Percentiles rank a stretch among this genome's conserved stretches.
Conservation (phyloP, 2,888 invertebrate genomes). For the Bombyx huttoni region DNA sequence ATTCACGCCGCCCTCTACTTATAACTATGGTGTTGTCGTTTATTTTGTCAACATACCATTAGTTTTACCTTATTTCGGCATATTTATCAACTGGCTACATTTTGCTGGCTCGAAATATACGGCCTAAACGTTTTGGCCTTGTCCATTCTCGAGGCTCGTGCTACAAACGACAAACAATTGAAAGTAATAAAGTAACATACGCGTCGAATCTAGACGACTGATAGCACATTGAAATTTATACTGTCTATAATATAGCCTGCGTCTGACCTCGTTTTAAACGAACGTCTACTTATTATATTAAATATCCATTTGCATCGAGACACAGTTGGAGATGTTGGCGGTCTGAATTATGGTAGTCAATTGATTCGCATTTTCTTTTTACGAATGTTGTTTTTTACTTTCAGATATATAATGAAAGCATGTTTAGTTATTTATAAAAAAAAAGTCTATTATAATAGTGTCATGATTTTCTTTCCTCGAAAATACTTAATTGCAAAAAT, state of each 20-base stretch:
- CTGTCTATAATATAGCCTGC: constrained; percentile 2
- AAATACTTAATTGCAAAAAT: too few relatives aligned
- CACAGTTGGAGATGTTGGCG: not conserved
- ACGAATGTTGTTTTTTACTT: not conserved
- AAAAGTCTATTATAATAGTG: too few relatives aligned
- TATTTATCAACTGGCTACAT: constrained; percentile 6
- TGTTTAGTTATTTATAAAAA: too few relatives aligned
- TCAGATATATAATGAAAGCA: too few relatives aligned
- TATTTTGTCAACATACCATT: not conserved
- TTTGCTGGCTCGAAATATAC: constrained; percentile 26
- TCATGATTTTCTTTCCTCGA: too few relatives aligned
- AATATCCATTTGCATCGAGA: not conserved
- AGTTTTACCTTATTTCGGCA: constrained; percentile 2
- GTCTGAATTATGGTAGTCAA: constrained; percentile 1
- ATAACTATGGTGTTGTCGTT: constrained; percentile 8
- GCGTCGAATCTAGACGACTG: constrained; percentile 25
- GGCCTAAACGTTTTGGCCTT: constrained; percentile 48
- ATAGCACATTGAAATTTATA: constrained; percentile 22
- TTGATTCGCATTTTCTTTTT: constrained; percentile 1
- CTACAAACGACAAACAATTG: constrained; percentile 56
- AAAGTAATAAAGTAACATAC: constrained; percentile 46
- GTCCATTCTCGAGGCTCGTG: constrained; percentile 24
- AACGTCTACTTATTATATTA: not conserved
- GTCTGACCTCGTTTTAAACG: constrained; percentile 5
- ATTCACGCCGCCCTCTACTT: constrained; percentile 11